Percentiles rank a stretch among this genome's conserved stretches.
phyloP scores from a whole-genome alignment of 1,140 invertebrate species.

The Drosophila elegans region DNA sequence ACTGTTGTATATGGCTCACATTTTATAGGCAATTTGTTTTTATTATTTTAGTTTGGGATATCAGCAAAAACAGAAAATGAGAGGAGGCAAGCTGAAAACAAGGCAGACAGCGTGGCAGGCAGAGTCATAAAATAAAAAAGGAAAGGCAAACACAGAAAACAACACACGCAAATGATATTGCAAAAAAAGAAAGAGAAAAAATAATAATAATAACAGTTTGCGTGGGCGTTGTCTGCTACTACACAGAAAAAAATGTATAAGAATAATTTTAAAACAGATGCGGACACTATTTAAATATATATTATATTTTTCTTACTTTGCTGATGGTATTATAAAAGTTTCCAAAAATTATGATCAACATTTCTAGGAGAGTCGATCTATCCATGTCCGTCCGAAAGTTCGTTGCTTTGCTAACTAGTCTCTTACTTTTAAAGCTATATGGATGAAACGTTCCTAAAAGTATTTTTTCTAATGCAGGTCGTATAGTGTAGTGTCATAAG shows the following conservation, averaged over 20 bases:
- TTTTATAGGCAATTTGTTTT: constrained; percentile 55
- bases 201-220: constrained; percentile 25
- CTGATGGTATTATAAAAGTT: too few species aligned
- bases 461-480: neutral
- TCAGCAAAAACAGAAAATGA: constrained; percentile 21
- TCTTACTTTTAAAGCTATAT: too few species aligned
- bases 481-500: too few species aligned
- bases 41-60: constrained; percentile 59
- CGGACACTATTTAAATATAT: too few species aligned
- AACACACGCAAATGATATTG: constrained; percentile 26
- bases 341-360: too few species aligned
- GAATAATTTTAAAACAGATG: too few species aligned
- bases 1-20: constrained; percentile 19
- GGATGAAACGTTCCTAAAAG: too few species aligned
- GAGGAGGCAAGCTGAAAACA: constrained; percentile 1
- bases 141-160: constrained; percentile 22
- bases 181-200: constrained; percentile 29
- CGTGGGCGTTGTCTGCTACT: constrained; percentile 55
- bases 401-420: too few species aligned
- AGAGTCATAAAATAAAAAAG: constrained; percentile 49
- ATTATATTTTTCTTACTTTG: too few species aligned
- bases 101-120: constrained; percentile 67
- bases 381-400: too few species aligned
- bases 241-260: neutral
- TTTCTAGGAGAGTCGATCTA: too few species aligned